Conservation (phyloP, 1,140 invertebrate genomes). For the Octopus bimaculoides region DNA sequence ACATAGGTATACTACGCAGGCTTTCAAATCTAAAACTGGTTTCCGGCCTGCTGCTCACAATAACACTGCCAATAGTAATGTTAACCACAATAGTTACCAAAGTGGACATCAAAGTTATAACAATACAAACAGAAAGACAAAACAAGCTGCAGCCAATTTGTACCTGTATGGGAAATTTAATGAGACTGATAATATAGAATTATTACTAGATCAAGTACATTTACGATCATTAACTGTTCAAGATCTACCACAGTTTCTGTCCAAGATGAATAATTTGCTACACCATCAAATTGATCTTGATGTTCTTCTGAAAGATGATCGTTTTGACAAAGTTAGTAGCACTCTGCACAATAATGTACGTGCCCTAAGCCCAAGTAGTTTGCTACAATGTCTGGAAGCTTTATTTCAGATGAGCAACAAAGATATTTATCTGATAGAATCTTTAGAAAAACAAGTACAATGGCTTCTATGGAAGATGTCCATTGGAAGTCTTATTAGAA, state of each 20-base stretch:
- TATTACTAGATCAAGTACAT: neutral
- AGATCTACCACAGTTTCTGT: neutral
- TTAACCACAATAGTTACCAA: too few species aligned
- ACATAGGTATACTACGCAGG: neutral
- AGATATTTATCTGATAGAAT: conserved; percentile 17
- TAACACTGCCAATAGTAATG: neutral
- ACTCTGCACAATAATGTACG: neutral
- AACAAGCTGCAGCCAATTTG: too few species aligned
- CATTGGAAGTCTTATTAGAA: neutral
- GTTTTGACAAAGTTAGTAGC: neutral
- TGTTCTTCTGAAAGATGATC: neutral
- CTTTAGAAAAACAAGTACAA: conserved; percentile 16
- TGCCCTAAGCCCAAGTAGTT: neutral
- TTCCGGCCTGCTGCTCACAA: neutral
- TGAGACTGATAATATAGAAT: neutral
- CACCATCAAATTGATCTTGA: neutral
- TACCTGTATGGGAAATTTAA: neutral
- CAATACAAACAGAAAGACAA: too few species aligned
- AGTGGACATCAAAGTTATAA: too few species aligned
- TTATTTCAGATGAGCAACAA: conserved; percentile 9
- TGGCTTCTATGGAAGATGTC: conserved; percentile 18
- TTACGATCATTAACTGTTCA: neutral
- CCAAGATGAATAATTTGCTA: neutral
- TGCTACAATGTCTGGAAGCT: conserved; percentile 8
- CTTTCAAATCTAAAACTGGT: neutral